A percentile compares a stretch with the other conserved stretches of the same genome.
Conservation (phyloP, 2,797 vertebrate genomes). For the Ctenopoma multispine region DNA sequence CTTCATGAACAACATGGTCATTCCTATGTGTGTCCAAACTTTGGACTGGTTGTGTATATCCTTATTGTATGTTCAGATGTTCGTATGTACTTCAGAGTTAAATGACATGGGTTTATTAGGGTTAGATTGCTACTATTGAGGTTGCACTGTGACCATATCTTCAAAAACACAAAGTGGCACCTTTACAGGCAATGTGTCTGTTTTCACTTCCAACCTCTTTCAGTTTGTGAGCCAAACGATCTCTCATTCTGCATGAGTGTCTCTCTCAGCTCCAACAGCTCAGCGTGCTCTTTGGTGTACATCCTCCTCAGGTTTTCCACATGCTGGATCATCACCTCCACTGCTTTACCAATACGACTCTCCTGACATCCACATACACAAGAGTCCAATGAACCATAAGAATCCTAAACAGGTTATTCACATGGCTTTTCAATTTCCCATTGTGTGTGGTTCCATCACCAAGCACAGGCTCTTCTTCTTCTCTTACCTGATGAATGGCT, state of each 20-base stretch:
- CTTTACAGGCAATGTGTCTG: neutral
- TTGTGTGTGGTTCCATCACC: neutral
- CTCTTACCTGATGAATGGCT: slow-evolving; percentile 93
- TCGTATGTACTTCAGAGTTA: neutral
- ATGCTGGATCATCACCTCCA: slow-evolving; percentile 98
- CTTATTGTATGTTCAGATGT: neutral
- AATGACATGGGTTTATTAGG: neutral
- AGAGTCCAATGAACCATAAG: neutral
- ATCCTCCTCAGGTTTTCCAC: slow-evolving; percentile 96
- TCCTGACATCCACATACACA: slow-evolving; percentile 81
- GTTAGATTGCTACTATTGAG: neutral
- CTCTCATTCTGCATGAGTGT: slow-evolving; percentile 89
- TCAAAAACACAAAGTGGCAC: neutral
- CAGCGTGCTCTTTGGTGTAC: slow-evolving; percentile 94
- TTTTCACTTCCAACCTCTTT: slow-evolving; percentile 81
- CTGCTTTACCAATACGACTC: slow-evolving; percentile 92
- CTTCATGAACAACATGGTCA: too few species aligned
- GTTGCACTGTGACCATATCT: neutral
- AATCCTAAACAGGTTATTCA: neutral
- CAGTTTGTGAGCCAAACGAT: slow-evolving; percentile 84
- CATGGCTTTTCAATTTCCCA: neutral
- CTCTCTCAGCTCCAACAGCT: slow-evolving; percentile 93
- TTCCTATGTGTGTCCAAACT: too few species aligned
- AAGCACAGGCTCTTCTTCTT: neutral
- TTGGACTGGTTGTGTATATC: too few species aligned